Evolutionary conservation across 2,113 vertebrate genomes (phyloP), one percentile per base, ranked within the genome.

Genomic region (Cavia aperea): DNA sequence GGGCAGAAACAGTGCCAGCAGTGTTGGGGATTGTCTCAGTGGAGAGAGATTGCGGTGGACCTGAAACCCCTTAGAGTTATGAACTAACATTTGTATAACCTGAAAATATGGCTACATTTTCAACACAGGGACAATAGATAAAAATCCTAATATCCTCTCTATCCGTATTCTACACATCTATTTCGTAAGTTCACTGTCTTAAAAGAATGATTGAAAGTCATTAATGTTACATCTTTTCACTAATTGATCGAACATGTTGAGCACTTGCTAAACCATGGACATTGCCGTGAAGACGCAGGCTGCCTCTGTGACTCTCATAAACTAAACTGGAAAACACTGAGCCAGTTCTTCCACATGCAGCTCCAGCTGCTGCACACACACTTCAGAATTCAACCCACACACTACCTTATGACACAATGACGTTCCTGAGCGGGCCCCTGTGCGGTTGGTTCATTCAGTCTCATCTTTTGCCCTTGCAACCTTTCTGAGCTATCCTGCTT

Each of bases 231-330:
- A 60, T 43, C 31, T 87, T 94, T 88, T 75, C 21, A 88, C 51
- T 75, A 91, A 81, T 73, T 92, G 72, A 88, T 85, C 36, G 87
- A 79, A 49, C n/a, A 21, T 56, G 82, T 43, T 51, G 23, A 90
- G 36, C 39, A 73, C 36, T 77, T 58, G n/a, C 13, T 46, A 83
- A 78, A 65, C 78, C 54, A 14, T 5, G 77, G 36, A 86, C 13
- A 54, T 29, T 51, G 24, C 43, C 16, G 73, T 83, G 54, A 93
- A 90, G 58, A 36, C 36, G 15, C 5, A 18, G 58, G 56, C 31
- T 75, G 18, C 54, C 8, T 12, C 39, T 7, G 4, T 5, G 18
- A 18, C 29, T 39, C 18, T 49, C 60, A 60, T 19, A 39, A 70
- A 31, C 29, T 63, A 31, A 90, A 19, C 5, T 36, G 33, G 11